Conservation (phyloP, 2,888 invertebrate genomes). For the Scrobipalpa costella region DNA sequence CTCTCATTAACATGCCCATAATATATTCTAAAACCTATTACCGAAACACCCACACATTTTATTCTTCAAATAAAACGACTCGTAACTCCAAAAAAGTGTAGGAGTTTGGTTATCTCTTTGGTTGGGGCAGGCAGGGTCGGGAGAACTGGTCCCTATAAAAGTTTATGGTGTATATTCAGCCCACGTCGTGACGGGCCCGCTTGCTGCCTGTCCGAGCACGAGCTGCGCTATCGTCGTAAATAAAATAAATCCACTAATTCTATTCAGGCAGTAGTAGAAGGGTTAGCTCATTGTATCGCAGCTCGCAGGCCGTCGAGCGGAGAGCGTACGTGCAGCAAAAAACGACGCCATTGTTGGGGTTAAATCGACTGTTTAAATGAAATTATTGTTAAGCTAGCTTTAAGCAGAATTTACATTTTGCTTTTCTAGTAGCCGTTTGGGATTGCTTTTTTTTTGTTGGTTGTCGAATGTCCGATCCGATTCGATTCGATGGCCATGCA, state of each 20-base stretch:
- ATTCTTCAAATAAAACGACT: constrained; percentile 35
- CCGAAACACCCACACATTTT: constrained; percentile 36
- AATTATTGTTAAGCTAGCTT: constrained; percentile 11
- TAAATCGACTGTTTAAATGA: constrained; percentile 12
- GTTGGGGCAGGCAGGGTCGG: background rate
- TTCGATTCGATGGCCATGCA: too few relatives aligned
- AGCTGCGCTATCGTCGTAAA: constrained; percentile 39
- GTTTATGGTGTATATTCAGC: constrained; percentile 58
- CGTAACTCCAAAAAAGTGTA: constrained; percentile 15
- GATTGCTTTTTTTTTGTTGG: background rate
- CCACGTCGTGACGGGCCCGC: constrained; percentile 40
- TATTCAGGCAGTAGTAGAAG: constrained; percentile 45
- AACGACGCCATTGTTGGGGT: constrained; percentile 16
- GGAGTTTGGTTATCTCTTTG: constrained; percentile 15
- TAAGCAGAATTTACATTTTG: constrained; percentile 2
- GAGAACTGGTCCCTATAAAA: constrained; percentile 49
- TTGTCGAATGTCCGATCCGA: background rate
- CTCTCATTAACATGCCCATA: constrained; percentile 28
- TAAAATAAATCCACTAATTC: constrained; percentile 54
- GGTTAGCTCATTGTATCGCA: constrained; percentile 47
- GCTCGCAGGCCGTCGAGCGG: constrained; percentile 21
- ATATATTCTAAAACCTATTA: constrained; percentile 27
- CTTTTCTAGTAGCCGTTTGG: background rate
- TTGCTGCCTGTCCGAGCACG: too few relatives aligned
- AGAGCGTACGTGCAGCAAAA: background rate